Percentiles rank a stretch among this genome's conserved stretches.
Evolutionary conservation across 1,140 invertebrate genomes (phyloP).

Genomic region (Neodiprion pinetum): DNA sequence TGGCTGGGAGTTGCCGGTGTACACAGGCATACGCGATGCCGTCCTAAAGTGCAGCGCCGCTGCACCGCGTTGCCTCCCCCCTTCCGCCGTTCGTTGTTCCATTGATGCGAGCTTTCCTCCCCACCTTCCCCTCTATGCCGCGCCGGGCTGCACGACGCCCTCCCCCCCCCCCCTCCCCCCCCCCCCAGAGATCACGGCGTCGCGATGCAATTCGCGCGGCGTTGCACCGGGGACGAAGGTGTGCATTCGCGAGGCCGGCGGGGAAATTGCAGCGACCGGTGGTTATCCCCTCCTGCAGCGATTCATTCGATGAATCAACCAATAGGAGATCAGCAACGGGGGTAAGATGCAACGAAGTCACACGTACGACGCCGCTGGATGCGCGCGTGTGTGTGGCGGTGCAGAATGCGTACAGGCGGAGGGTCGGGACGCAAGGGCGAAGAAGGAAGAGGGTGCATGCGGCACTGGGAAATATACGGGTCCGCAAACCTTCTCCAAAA

Average conservation of each 20-base stretch:
- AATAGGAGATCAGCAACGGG: conserved; percentile 7
- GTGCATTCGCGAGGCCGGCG: not conserved
- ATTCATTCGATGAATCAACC: not conserved
- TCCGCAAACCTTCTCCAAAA: not conserved
- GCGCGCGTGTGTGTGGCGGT: not conserved
- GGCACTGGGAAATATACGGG: not conserved
- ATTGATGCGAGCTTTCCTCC: not conserved
- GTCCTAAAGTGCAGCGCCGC: not conserved
- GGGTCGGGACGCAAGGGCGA: conserved; percentile 5
- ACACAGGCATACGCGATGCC: conserved; percentile 11
- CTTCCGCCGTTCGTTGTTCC: conserved; percentile 16
- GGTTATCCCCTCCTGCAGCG: conserved; percentile 1
- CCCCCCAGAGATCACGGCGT: conserved; percentile 6
- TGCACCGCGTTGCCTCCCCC: not conserved
- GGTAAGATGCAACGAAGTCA: not conserved
- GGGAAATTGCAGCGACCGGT: conserved; percentile 9
- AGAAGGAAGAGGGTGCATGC: too few species aligned
- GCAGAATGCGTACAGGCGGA: not conserved
- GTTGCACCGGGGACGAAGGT: conserved; percentile 16
- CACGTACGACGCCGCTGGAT: too few species aligned
- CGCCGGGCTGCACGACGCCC: not conserved
- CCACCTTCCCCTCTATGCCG: not conserved
- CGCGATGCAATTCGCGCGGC: conserved; percentile 41
- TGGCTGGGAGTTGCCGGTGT: not conserved
- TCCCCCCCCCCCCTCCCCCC: not conserved